These are phyloP conservation scores for Ammodytes dubius DNA, from an alignment of 2,113 vertebrate species.

Conservation along the genomic window DNA sequence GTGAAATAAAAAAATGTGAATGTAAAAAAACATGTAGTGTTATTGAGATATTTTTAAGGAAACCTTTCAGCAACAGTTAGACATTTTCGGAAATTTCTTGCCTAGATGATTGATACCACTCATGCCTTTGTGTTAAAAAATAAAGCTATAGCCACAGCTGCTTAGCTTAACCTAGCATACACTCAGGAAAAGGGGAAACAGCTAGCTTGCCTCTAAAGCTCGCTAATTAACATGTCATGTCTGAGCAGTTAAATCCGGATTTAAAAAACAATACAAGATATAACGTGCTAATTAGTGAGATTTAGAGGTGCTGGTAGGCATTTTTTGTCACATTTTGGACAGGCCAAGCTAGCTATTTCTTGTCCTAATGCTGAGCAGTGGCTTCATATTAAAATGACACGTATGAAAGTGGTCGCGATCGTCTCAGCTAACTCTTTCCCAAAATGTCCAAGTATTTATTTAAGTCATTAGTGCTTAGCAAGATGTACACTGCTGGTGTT, in stretches of 20 bases:
- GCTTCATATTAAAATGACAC: background rate
- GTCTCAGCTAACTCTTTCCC: background rate
- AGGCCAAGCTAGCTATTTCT: background rate
- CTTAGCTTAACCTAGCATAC: background rate
- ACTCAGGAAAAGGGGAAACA: background rate
- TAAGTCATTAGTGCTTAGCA: slow-evolving; percentile 8
- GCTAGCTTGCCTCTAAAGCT: background rate
- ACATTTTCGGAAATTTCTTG: slow-evolving; percentile 13
- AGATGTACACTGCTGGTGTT: slow-evolving; percentile 9
- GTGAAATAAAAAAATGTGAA: slow-evolving; percentile 44
- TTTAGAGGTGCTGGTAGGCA: background rate
- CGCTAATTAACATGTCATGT: background rate
- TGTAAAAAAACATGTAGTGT: slow-evolving; percentile 29
- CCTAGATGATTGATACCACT: background rate
- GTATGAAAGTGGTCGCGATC: background rate
- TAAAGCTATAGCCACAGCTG: background rate
- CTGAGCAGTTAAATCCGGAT: background rate
- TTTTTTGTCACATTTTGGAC: background rate
- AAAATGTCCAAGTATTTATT: slow-evolving; percentile 24
- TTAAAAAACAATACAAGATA: background rate
- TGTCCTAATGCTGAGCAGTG: background rate
- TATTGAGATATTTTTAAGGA: slow-evolving; percentile 41
- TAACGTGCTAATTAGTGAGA: background rate
- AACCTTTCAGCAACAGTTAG: slow-evolving; percentile 1
- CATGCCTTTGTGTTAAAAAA: background rate